A percentile compares a stretch with the other conserved stretches of the same genome.
phyloP scores from a whole-genome alignment of 2,888 invertebrate species.

The Drosophila falleni region DNA sequence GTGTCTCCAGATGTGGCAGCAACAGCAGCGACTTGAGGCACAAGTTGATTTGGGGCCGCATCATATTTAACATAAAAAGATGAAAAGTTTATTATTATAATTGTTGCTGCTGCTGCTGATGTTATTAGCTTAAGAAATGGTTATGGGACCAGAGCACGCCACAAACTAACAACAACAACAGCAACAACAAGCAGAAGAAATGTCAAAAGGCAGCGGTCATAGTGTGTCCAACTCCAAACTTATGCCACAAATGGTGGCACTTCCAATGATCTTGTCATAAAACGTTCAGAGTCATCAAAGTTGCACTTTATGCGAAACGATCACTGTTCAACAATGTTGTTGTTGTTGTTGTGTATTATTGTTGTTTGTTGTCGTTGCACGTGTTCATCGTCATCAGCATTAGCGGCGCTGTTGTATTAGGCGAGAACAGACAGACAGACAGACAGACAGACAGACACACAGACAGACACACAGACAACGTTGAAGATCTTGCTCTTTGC shows the following conservation, averaged over 20 bases:
- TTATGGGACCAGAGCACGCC: constrained; percentile 74
- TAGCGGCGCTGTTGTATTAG: constrained; percentile 76
- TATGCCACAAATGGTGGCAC: constrained; percentile 44
- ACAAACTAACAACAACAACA: constrained; percentile 27
- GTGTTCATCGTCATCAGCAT: constrained; percentile 78
- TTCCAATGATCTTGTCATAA: constrained; percentile 78
- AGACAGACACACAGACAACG: constrained; percentile 22
- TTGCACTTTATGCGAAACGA: constrained; percentile 80
- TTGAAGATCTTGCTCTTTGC: constrained; percentile 57
- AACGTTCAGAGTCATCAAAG: constrained; percentile 80
- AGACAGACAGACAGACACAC: constrained; percentile 21
- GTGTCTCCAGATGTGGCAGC: constrained; percentile 75
- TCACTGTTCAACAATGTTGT: constrained; percentile 40
- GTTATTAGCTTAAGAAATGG: constrained; percentile 77
- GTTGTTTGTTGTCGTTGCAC: constrained; percentile 59
- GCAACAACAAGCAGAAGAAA: constrained; percentile 25
- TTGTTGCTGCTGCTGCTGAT: constrained; percentile 55
- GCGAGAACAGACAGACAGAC: constrained; percentile 70
- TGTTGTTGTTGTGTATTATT: constrained; percentile 28
- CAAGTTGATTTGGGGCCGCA: constrained; percentile 64
- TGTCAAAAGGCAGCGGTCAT: constrained; percentile 76
- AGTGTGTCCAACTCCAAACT: constrained; percentile 55
- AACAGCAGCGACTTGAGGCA: constrained; percentile 24
- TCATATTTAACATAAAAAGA: constrained; percentile 77
- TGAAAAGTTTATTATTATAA: constrained; percentile 80